Conservation (phyloP, 1,140 invertebrate species). For the Drosophila aff. region DNA sequence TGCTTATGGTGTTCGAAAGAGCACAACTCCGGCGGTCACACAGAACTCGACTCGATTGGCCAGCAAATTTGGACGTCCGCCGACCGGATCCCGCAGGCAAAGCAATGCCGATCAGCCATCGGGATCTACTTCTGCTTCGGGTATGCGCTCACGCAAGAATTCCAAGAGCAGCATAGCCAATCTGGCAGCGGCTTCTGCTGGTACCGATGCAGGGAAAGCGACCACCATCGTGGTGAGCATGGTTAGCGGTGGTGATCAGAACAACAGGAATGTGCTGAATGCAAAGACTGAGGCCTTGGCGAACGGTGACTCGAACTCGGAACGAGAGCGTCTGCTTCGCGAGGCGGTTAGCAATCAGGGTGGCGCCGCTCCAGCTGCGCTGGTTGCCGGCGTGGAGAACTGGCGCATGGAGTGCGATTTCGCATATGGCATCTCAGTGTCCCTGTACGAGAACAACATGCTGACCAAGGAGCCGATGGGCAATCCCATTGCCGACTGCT, state of each 20-base stretch:
- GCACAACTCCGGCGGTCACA: slow-evolving; percentile 42
- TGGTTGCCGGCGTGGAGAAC: slow-evolving; percentile 88
- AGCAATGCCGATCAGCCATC: slow-evolving; percentile 65
- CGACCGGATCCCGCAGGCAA: slow-evolving; percentile 39
- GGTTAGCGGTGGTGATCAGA: slow-evolving; percentile 75
- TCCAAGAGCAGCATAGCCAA: slow-evolving; percentile 72
- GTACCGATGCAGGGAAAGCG: slow-evolving; percentile 39
- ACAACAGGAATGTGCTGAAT: slow-evolving; percentile 80
- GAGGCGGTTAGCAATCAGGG: slow-evolving; percentile 79
- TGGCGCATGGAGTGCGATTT: slow-evolving; percentile 89
- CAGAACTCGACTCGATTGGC: slow-evolving; percentile 56
- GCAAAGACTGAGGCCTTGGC: slow-evolving; percentile 64
- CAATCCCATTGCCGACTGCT: slow-evolving; percentile 96
- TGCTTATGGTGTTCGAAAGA: slow-evolving; percentile 85
- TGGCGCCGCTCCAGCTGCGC: slow-evolving; percentile 43
- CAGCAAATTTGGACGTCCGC: slow-evolving; percentile 63
- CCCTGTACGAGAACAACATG: slow-evolving; percentile 93
- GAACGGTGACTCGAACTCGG: slow-evolving; percentile 41
- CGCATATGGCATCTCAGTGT: slow-evolving; percentile 90
- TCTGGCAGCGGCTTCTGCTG: slow-evolving; percentile 17
- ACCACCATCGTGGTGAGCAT: slow-evolving; percentile 79
- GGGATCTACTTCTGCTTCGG: slow-evolving; percentile 26
- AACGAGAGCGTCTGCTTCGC: slow-evolving; percentile 71
- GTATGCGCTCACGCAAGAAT: slow-evolving; percentile 80
- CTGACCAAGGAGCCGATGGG: slow-evolving; percentile 91